Evolutionary conservation across 2,888 invertebrate genomes (phyloP).

Genomic region (Dichetophora obliterata): DNA sequence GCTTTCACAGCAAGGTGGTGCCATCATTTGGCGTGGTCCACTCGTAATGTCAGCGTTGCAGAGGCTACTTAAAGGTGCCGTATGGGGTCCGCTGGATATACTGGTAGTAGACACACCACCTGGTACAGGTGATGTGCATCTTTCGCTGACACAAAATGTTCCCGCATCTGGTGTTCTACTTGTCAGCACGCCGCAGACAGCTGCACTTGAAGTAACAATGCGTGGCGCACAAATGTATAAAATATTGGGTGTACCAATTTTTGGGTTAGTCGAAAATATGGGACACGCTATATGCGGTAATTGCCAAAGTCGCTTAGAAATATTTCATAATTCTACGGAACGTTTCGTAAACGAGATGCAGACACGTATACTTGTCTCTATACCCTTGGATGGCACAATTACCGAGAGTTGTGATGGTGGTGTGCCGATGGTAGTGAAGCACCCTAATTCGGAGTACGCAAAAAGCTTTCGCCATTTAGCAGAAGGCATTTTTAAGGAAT

Average conservation of each 20-base stretch:
- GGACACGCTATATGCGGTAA: constrained; percentile 81
- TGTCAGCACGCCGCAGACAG: constrained; percentile 92
- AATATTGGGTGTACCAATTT: constrained; percentile 84
- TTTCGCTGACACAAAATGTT: constrained; percentile 90
- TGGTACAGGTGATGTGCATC: constrained; percentile 95
- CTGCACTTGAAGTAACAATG: constrained; percentile 87
- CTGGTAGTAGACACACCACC: constrained; percentile 95
- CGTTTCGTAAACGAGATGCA: constrained; percentile 77
- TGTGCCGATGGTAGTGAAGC: constrained; percentile 62
- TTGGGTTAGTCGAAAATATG: constrained; percentile 95
- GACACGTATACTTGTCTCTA: constrained; percentile 76
- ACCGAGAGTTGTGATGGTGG: constrained; percentile 67
- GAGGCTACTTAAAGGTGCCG: constrained; percentile 85
- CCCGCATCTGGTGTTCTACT: constrained; percentile 90
- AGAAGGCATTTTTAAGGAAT: constrained; percentile 45
- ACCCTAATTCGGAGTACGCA: constrained; percentile 61
- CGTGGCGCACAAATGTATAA: constrained; percentile 91
- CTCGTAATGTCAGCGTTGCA: constrained; percentile 97
- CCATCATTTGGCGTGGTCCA: constrained; percentile 95
- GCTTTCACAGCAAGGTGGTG: constrained; percentile 84
- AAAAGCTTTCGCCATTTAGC: constrained; percentile 56
- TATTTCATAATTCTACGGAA: constrained; percentile 80
- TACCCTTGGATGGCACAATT: constrained; percentile 64
- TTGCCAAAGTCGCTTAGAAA: constrained; percentile 79
- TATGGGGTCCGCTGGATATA: constrained; percentile 90